Evolutionary conservation across 2,888 invertebrate genomes (phyloP).

Genomic region (Drosophila atroscutellata): DNA sequence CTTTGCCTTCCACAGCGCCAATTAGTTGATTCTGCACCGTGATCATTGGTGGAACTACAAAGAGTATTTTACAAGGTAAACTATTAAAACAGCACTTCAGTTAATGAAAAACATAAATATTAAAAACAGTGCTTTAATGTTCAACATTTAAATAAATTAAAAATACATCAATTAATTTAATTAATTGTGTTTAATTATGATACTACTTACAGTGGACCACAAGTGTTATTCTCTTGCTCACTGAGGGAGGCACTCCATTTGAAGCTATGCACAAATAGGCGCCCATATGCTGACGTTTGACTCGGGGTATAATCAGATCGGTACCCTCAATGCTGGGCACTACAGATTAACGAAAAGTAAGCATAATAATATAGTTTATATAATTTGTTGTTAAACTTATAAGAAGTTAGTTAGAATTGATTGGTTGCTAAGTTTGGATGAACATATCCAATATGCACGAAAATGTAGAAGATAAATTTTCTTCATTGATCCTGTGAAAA

Average conservation of each 20-base stretch:
- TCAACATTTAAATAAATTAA: not conserved
- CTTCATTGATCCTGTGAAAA: not conserved
- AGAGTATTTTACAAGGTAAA: too few species aligned
- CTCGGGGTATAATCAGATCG: slow-evolving; percentile 88
- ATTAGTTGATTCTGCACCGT: slow-evolving; percentile 93
- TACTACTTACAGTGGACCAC: slow-evolving; percentile 91
- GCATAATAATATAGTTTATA: too few species aligned
- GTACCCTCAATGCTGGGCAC: slow-evolving; percentile 89
- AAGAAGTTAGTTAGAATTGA: not conserved
- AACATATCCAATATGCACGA: too few species aligned
- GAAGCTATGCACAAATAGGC: slow-evolving; percentile 93
- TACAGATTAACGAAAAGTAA: slow-evolving; percentile 82
- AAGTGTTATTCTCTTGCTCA: slow-evolving; percentile 94
- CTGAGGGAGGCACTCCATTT: slow-evolving; percentile 94
- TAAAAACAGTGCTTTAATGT: not conserved
- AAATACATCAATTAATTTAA: too few species aligned
- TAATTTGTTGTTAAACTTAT: not conserved
- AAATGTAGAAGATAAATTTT: not conserved
- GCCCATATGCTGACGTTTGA: slow-evolving; percentile 92
- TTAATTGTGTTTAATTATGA: not conserved
- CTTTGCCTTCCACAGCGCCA: slow-evolving; percentile 91
- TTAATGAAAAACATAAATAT: not conserved
- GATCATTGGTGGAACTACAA: slow-evolving; percentile 93
- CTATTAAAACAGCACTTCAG: not conserved
- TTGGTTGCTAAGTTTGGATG: not conserved